These are phyloP conservation scores for Muraenolepis orangiensis DNA, from an alignment of 2,797 vertebrate genomes.

Conservation along the genomic window DNA sequence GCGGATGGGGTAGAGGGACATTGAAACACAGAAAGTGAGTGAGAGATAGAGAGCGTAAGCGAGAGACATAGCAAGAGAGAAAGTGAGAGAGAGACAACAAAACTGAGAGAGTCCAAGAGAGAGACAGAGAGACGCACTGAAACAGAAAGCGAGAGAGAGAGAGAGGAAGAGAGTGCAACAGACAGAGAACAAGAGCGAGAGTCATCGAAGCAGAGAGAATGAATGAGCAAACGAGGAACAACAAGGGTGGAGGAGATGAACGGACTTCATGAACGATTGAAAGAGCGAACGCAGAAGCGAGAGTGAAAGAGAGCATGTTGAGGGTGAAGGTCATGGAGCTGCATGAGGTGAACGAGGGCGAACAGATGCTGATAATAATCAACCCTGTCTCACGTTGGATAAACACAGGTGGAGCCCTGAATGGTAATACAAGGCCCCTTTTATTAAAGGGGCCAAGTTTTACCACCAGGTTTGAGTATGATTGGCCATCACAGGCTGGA, in stretches of 20 bases:
- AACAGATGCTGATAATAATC: background rate
- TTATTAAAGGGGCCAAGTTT: too few relatives aligned
- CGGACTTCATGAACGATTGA: background rate
- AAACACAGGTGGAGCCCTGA: background rate
- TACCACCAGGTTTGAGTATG: too few relatives aligned
- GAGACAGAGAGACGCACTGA: background rate
- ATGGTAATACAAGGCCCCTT: background rate
- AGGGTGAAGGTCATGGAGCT: background rate
- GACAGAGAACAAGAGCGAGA: background rate
- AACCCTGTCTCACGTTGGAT: background rate
- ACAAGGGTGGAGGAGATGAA: background rate
- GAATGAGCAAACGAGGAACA: background rate
- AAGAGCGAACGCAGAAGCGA: background rate
- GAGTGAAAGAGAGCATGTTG: background rate
- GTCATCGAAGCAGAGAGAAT: too few relatives aligned
- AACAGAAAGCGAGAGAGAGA: background rate
- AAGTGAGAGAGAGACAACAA: background rate
- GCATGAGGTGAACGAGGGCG: background rate
- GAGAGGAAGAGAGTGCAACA: background rate
- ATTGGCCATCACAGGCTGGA: too few relatives aligned
- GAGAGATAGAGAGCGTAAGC: background rate
- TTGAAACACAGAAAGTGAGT: background rate
- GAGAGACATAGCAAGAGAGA: background rate
- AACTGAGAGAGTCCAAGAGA: background rate
- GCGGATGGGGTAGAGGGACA: conserved; percentile 12